A percentile compares a stretch with the other conserved stretches of the same genome.
These are phyloP conservation scores for Bedellia somnulentella DNA, from an alignment of 2,888 invertebrate species.

Conservation along the genomic window DNA sequence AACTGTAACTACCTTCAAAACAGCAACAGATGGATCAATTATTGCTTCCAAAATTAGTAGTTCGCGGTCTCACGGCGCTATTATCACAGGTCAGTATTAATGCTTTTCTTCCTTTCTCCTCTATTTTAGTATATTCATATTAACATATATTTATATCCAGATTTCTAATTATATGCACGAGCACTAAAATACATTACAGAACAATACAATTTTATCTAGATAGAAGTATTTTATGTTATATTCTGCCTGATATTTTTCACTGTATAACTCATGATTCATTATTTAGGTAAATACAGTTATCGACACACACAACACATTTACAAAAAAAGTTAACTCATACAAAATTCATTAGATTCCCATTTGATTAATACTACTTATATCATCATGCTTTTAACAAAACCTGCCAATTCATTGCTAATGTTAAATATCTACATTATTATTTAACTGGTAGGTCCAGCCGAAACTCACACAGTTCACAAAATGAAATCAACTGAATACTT, in stretches of 20 bases:
- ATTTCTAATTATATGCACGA: no score
- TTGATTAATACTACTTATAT: constrained; percentile 16
- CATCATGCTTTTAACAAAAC: constrained; percentile 23
- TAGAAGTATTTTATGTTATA: no score
- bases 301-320: no score
- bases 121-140: no score
- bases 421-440: constrained; percentile 32
- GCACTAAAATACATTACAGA: no score
- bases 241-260: no score
- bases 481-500: constrained; percentile 63
- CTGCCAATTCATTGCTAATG: constrained; percentile 16
- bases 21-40: constrained; percentile 44
- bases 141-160: no score
- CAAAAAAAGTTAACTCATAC: no score
- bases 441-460: constrained; percentile 67
- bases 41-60: constrained; percentile 63
- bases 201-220: no score
- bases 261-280: no score
- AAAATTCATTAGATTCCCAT: background rate
- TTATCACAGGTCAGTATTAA: constrained; percentile 63
- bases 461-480: constrained; percentile 68
- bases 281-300: no score
- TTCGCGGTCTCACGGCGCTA: constrained; percentile 63
- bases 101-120: no score
- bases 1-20: constrained; percentile 58